These are phyloP conservation scores for Hymenopus coronatus DNA, from an alignment of 2,888 invertebrate genomes.

Conservation along the genomic window DNA sequence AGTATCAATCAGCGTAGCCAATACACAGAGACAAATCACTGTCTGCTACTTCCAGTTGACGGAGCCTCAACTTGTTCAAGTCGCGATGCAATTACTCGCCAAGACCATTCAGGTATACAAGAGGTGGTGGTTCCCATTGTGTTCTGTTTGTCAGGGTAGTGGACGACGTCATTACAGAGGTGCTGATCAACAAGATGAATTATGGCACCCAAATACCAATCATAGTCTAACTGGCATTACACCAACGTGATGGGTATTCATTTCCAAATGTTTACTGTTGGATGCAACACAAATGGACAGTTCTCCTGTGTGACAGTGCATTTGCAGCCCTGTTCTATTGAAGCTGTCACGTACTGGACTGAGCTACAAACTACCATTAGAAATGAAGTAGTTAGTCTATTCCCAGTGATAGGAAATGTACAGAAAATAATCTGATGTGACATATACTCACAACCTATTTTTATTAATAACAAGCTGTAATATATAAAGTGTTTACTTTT, in stretches of 20 bases:
- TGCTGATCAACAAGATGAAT: background rate
- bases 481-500: too few species aligned
- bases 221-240: background rate
- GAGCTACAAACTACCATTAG: too few species aligned
- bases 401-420: too few species aligned
- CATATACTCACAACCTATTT: too few species aligned
- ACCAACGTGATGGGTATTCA: background rate
- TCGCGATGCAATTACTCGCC: background rate
- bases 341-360: background rate
- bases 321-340: background rate
- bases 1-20: background rate
- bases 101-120: background rate
- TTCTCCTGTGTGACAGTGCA: too few species aligned
- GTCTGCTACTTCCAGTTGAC: background rate
- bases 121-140: background rate
- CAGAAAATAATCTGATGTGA: too few species aligned
- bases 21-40: background rate
- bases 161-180: background rate
- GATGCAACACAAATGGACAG: background rate
- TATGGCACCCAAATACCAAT: background rate
- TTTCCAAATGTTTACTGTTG: background rate
- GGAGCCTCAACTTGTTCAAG: background rate
- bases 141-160: background rate
- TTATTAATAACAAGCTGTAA: too few species aligned
- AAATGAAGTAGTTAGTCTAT: background rate